These are phyloP conservation scores for Baccha elongata DNA, from an alignment of 2,888 invertebrate genomes.

Conservation along the genomic window DNA sequence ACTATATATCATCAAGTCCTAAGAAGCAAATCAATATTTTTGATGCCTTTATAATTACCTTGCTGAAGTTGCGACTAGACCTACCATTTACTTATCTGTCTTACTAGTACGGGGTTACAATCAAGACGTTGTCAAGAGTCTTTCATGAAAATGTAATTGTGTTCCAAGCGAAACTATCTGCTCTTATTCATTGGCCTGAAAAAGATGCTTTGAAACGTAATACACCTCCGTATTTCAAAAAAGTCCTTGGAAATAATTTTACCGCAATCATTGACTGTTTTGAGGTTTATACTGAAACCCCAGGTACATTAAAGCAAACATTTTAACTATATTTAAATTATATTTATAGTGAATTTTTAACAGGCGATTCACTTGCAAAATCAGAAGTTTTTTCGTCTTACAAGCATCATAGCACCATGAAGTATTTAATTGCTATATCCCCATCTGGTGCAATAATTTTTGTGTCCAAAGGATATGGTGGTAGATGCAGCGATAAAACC, in stretches of 20 bases:
- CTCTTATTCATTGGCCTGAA: constrained; percentile 20
- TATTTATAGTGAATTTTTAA: constrained; percentile 2
- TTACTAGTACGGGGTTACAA: constrained; percentile 12
- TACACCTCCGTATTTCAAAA: constrained; percentile 9
- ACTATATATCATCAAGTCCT: neutral
- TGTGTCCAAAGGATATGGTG: constrained; percentile 28
- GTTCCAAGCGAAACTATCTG: neutral
- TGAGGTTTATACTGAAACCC: constrained; percentile 13
- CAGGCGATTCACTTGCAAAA: neutral
- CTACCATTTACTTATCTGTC: constrained; percentile 27
- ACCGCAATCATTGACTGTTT: constrained; percentile 20
- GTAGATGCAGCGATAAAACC: constrained; percentile 7
- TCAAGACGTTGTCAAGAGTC: neutral
- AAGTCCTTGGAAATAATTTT: neutral
- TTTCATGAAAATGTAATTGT: constrained; percentile 19
- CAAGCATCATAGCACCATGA: constrained; percentile 17
- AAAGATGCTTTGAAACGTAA: constrained; percentile 1
- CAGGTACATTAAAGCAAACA: constrained; percentile 15
- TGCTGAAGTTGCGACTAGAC: constrained; percentile 20
- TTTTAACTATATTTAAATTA: neutral
- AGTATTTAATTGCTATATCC: constrained; percentile 14
- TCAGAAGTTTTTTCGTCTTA: constrained; percentile 1
- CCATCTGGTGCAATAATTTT: constrained; percentile 16
- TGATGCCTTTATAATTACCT: constrained; percentile 17
- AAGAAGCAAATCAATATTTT: constrained; percentile 25